phyloP scores from a whole-genome alignment of 1,140 invertebrate genomes.

The Drosophila hydei region DNA sequence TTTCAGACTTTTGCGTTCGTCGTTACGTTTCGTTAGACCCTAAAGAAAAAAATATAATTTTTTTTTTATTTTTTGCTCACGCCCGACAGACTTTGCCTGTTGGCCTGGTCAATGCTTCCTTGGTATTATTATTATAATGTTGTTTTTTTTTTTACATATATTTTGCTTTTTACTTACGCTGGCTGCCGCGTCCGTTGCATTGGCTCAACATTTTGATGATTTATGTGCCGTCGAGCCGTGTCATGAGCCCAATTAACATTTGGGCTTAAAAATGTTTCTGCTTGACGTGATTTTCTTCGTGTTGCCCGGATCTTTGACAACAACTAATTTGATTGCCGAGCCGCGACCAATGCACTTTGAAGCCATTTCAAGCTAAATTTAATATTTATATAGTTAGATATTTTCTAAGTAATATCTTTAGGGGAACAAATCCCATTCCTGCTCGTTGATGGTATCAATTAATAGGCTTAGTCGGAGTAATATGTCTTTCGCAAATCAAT shows the following conservation, averaged over 20 bases:
- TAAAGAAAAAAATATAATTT: conserved; percentile 11
- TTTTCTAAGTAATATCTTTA: too few species aligned
- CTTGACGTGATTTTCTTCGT: conserved; percentile 35
- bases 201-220: conserved; percentile 68
- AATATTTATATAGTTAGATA: too few species aligned
- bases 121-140: conserved; percentile 31
- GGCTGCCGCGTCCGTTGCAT: conserved; percentile 55
- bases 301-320: conserved; percentile 33
- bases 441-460: background rate
- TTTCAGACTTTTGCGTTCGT: conserved; percentile 63
- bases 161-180: conserved; percentile 27
- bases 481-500: conserved; percentile 55
- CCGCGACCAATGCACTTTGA: conserved; percentile 11
- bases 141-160: conserved; percentile 22
- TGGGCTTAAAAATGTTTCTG: conserved; percentile 50
- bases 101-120: conserved; percentile 33
- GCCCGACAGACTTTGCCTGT: conserved; percentile 13
- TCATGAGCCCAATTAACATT: conserved; percentile 81
- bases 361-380: background rate
- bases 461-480: conserved; percentile 33
- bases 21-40: conserved; percentile 75
- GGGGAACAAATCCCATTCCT: background rate
- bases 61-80: conserved; percentile 2
- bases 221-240: conserved; percentile 73
- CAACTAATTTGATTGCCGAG: conserved; percentile 64